These are phyloP conservation scores for Bujurquina vittata DNA, from an alignment of 2,113 vertebrate genomes.

Conservation along the genomic window DNA sequence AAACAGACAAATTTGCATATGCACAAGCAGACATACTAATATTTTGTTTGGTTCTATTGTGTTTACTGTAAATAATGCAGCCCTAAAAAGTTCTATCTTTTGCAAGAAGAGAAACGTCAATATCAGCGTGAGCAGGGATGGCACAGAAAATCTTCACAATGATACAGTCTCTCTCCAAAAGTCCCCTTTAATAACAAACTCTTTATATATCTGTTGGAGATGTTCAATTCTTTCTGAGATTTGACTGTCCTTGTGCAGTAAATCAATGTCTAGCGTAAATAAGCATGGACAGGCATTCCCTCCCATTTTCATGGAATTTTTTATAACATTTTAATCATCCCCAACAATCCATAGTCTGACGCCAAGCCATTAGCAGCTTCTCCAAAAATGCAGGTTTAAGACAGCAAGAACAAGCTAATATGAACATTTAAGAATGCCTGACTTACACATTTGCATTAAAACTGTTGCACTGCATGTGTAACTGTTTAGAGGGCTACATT, in stretches of 20 bases:
- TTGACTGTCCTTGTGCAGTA: neutral
- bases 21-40: neutral
- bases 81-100: neutral
- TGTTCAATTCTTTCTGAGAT: neutral
- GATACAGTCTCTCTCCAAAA: neutral
- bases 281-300: neutral
- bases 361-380: neutral
- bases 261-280: neutral
- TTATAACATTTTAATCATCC: neutral
- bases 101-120: neutral
- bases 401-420: neutral
- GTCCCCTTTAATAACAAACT: neutral
- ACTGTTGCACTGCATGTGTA: neutral
- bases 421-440: neutral
- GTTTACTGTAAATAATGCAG: neutral
- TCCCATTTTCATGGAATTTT: neutral
- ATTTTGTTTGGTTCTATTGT: neutral
- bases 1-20: too few species aligned
- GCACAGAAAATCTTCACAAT: neutral
- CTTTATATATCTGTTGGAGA: neutral
- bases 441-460: neutral
- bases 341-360: neutral
- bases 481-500: neutral
- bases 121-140: neutral
- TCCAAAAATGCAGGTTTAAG: neutral